Conservation (phyloP, 2,113 vertebrate genomes). For the Myrmecobius fasciatus region DNA sequence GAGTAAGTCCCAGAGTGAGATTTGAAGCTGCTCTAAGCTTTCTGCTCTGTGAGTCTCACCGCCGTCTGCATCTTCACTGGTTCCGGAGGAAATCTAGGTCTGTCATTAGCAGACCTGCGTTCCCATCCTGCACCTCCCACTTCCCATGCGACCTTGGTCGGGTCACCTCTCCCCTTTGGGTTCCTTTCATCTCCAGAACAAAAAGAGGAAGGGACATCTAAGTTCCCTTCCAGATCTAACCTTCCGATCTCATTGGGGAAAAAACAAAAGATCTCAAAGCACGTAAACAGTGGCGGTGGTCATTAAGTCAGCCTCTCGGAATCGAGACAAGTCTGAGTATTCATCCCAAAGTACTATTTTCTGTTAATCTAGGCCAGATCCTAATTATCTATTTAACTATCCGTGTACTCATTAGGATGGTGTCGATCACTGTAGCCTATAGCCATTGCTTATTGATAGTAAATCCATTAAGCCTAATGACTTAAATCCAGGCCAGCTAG, state of each 20-base stretch:
- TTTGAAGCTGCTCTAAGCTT: background rate
- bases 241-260: background rate
- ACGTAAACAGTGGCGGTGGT: background rate
- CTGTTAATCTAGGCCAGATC: conserved; percentile 26
- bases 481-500: conserved; percentile 35
- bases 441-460: conserved; percentile 20
- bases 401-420: conserved; percentile 49
- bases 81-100: background rate
- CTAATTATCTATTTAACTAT: conserved; percentile 39
- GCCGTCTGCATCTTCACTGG: background rate
- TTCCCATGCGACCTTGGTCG: background rate
- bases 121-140: background rate
- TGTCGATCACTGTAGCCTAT: conserved; percentile 2
- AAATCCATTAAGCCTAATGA: conserved; percentile 35
- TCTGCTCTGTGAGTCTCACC: background rate
- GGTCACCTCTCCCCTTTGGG: background rate
- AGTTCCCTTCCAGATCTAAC: background rate
- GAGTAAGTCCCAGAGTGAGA: background rate
- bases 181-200: background rate
- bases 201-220: background rate
- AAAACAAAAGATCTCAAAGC: background rate
- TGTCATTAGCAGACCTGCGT: background rate
- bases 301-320: background rate
- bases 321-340: background rate
- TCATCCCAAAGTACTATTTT: background rate